Conservation (phyloP, 2,113 vertebrate genomes). For the Petrocephalus zakoni region DNA sequence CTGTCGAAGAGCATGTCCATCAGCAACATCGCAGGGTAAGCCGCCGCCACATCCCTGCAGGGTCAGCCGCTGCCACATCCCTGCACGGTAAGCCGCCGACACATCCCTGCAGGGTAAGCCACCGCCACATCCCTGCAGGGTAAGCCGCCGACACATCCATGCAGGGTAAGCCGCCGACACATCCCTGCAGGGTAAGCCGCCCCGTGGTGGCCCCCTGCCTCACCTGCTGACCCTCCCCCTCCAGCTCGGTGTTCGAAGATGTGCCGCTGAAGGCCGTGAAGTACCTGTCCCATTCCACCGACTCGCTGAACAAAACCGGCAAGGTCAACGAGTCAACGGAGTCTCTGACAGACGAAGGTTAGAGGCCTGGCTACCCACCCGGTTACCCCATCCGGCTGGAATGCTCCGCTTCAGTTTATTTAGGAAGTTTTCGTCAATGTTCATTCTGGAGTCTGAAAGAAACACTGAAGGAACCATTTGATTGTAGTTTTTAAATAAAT, state of each 20-base stretch:
- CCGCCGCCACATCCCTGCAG: not conserved
- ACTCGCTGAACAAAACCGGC: constrained; percentile 87
- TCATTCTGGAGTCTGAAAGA: not conserved
- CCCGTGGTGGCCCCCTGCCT: not conserved
- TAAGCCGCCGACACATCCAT: no score
- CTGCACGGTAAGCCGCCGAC: no score
- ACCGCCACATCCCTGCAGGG: not conserved
- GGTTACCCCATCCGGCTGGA: not conserved
- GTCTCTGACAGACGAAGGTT: constrained; percentile 90
- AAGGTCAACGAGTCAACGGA: constrained; percentile 88
- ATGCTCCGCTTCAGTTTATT: not conserved
- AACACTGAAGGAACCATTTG: no score
- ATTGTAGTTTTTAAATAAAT: not conserved
- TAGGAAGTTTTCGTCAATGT: not conserved
- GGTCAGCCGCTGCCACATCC: no score
- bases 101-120: constrained; percentile 14
- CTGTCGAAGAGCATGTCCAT: constrained; percentile 96
- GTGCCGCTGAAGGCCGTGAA: constrained; percentile 75
- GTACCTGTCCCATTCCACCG: constrained; percentile 89
- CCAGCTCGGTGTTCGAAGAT: constrained; percentile 83
- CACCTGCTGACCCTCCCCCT: constrained; percentile 25
- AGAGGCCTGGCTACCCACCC: constrained; percentile 32
- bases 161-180: no score
- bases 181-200: no score
- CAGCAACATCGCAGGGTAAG: constrained; percentile 94